Percentiles rank a stretch among this genome's conserved stretches.
Conservation (phyloP, 2,888 invertebrate species). For the Ophonus ardosiacus region DNA sequence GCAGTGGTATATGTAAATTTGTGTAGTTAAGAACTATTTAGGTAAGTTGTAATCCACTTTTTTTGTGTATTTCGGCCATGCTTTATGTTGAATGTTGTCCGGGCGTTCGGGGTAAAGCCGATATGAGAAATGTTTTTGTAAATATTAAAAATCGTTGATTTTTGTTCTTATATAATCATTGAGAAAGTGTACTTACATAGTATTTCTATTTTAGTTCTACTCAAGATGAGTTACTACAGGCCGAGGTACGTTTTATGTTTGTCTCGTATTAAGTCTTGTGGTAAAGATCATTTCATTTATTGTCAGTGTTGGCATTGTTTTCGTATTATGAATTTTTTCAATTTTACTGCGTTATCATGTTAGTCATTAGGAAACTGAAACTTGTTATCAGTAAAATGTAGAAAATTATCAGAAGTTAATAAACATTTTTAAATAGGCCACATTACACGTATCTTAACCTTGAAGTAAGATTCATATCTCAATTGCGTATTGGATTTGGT, state of each 20-base stretch:
- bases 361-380: background rate
- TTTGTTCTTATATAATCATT: constrained; percentile 1
- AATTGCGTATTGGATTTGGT: background rate
- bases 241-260: constrained; percentile 70
- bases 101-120: background rate
- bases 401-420: constrained; percentile 5
- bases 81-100: constrained; percentile 1
- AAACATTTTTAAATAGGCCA: background rate
- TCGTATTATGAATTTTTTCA: background rate
- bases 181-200: constrained; percentile 48
- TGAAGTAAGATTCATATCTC: background rate
- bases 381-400: constrained; percentile 6
- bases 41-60: constrained; percentile 23
- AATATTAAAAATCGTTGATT: constrained; percentile 24
- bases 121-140: constrained; percentile 32
- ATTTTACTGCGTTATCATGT: background rate
- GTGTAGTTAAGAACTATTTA: background rate
- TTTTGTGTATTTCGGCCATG: background rate
- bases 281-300: constrained; percentile 9
- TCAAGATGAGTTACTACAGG: constrained; percentile 72
- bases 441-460: constrained; percentile 28
- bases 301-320: constrained; percentile 2
- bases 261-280: constrained; percentile 20
- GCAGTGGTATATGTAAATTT: background rate
- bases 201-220: constrained; percentile 71